A percentile compares a stretch with the other conserved stretches of the same genome.
phyloP scores from a whole-genome alignment of 2,113 vertebrate species.

The Colius striatus region DNA sequence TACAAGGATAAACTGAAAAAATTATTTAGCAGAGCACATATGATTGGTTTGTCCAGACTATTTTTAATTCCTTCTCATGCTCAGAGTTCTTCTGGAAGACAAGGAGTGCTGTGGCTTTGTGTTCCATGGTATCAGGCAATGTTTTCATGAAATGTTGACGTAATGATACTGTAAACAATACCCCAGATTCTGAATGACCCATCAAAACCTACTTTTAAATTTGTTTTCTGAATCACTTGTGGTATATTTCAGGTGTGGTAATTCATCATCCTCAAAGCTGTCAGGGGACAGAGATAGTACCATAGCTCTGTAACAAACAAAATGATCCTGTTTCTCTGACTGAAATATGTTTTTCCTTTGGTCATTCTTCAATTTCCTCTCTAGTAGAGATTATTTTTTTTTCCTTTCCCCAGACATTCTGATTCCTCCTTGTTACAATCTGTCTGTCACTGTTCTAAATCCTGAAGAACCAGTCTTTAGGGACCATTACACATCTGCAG shows the following conservation, averaged over 20 bases:
- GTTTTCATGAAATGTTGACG: background rate
- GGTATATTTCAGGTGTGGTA: background rate
- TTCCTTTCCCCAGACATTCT: background rate
- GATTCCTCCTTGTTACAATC: background rate
- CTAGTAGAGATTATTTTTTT: background rate
- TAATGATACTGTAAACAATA: background rate
- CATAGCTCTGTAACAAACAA: background rate
- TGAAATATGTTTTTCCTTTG: background rate
- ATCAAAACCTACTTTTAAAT: background rate
- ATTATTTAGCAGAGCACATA: background rate
- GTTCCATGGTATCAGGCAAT: background rate
- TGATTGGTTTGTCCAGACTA: background rate
- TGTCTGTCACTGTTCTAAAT: background rate
- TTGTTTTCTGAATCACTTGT: background rate
- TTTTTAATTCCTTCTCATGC: background rate
- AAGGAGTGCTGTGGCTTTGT: background rate
- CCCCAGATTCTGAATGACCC: background rate
- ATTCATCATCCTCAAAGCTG: background rate
- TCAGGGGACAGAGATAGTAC: background rate
- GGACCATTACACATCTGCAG: background rate
- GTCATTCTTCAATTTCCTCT: background rate
- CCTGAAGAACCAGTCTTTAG: conserved; percentile 10
- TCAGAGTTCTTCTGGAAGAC: background rate
- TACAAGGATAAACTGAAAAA: background rate
- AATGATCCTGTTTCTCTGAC: background rate